Evolutionary conservation across 92 coral and sea anemone genomes (phyloP).

Genomic region (Galaxea fascicularis): DNA sequence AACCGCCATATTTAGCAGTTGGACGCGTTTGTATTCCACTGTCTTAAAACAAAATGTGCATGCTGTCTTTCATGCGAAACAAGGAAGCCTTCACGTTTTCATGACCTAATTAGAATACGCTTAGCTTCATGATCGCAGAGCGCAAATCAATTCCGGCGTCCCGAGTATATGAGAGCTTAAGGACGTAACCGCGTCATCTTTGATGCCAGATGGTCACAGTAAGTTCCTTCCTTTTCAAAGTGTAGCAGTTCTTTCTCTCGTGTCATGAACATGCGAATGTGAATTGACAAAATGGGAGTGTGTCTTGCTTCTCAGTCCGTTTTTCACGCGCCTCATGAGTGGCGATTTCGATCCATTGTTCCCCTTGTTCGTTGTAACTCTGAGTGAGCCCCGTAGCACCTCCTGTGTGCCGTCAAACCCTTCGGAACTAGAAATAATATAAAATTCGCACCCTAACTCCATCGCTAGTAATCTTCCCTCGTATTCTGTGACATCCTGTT

Average conservation of each 20-base stretch:
- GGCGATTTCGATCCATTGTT: slow-evolving; percentile 31
- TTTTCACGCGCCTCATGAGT: slow-evolving; percentile 29
- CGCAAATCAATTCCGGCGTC: too few relatives aligned
- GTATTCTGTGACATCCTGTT: slow-evolving; percentile 85
- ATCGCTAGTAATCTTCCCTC: slow-evolving; percentile 91
- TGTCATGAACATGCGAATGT: slow-evolving; percentile 5
- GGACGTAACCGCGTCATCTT: too few relatives aligned
- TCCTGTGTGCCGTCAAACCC: slow-evolving; percentile 83
- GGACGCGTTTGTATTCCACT: too few relatives aligned
- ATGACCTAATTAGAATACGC: too few relatives aligned
- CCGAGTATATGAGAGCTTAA: too few relatives aligned
- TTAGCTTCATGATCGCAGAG: too few relatives aligned
- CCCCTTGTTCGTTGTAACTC: slow-evolving; percentile 13
- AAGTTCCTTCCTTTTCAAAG: slow-evolving; percentile 4
- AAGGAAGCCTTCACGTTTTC: too few relatives aligned
- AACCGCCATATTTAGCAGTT: too few relatives aligned
- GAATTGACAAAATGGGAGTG: slow-evolving; percentile 3
- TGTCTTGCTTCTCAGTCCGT: slow-evolving; percentile 28
- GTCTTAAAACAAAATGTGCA: too few relatives aligned
- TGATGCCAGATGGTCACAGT: too few relatives aligned
- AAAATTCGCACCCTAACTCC: slow-evolving; percentile 87
- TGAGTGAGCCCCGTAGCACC: slow-evolving; percentile 76
- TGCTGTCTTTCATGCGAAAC: too few relatives aligned
- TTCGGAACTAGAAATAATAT: slow-evolving; percentile 83
- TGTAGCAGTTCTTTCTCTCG: slow-evolving; percentile 37